Conservation (phyloP, 2,797 vertebrate species). For the Sebastes minor region DNA sequence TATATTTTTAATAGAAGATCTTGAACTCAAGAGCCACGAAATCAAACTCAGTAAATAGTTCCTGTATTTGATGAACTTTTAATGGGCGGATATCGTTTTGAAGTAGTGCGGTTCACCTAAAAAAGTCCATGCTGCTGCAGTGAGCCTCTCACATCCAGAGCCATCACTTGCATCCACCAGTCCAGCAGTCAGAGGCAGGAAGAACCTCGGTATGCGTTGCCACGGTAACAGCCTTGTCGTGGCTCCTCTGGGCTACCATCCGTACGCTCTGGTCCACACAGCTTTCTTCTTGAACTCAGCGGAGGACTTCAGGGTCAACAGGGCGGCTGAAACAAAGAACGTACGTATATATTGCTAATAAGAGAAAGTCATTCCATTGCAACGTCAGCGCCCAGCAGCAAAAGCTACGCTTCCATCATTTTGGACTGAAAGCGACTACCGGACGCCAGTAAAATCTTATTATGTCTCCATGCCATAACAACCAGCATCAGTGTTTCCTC, state of each 20-base stretch:
- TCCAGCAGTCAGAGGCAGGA: background rate
- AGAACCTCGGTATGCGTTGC: background rate
- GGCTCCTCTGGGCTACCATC: conserved; percentile 83
- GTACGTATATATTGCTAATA: too few relatives aligned
- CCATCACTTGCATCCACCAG: background rate
- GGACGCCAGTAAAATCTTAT: too few relatives aligned
- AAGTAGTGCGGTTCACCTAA: too few relatives aligned
- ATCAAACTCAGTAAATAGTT: background rate
- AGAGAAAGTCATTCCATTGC: too few relatives aligned
- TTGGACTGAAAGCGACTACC: too few relatives aligned
- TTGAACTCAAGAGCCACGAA: background rate
- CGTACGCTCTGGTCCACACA: conserved; percentile 92
- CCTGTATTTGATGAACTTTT: background rate
- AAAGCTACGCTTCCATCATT: too few relatives aligned
- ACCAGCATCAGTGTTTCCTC: background rate
- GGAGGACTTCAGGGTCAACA: conserved; percentile 85
- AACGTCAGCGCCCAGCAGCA: background rate
- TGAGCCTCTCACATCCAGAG: background rate
- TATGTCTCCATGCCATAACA: background rate
- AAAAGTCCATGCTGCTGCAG: background rate
- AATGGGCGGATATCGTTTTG: background rate
- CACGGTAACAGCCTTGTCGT: background rate
- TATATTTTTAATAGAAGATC: background rate
- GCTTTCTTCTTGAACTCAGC: conserved; percentile 93
- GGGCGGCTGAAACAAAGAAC: conserved; percentile 76